A percentile compares a stretch with the other conserved stretches of the same genome.
Conservation (phyloP, 2,888 invertebrate genomes). For the Atethmia centrago region DNA sequence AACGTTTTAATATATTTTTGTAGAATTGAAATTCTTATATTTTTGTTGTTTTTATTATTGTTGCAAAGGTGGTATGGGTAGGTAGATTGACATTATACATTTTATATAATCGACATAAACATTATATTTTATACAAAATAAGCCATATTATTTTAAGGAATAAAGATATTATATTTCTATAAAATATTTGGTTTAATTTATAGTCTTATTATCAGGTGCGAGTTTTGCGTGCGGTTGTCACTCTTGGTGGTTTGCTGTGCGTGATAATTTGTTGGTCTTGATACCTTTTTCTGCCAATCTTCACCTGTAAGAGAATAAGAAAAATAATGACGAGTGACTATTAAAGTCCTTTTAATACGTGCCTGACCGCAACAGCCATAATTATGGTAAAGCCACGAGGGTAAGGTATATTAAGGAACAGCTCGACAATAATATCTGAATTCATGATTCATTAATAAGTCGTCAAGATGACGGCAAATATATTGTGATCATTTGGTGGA, state of each 20-base stretch:
- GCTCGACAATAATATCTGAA: neutral
- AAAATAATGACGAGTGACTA: neutral
- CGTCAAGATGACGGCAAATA: too few species aligned
- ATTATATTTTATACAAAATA: constrained; percentile 65
- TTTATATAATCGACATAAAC: constrained; percentile 59
- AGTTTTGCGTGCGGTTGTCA: constrained; percentile 38
- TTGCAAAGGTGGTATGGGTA: constrained; percentile 64
- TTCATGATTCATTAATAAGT: too few species aligned
- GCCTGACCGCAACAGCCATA: neutral
- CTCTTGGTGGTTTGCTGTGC: constrained; percentile 54
- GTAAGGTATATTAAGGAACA: neutral
- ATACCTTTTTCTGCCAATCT: constrained; percentile 44
- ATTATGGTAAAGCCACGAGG: neutral
- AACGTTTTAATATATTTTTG: constrained; percentile 9
- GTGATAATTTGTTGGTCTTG: constrained; percentile 43
- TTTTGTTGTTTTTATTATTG: constrained; percentile 62
- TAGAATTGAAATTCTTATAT: constrained; percentile 55
- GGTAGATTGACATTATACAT: constrained; percentile 57
- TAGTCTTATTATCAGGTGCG: constrained; percentile 44
- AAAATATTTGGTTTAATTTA: constrained; percentile 50
- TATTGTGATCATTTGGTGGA: too few species aligned
- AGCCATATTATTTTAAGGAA: constrained; percentile 71
- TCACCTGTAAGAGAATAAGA: constrained; percentile 60
- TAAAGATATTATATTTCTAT: constrained; percentile 62
- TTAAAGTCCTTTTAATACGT: too few species aligned